phyloP scores from a whole-genome alignment of 2,888 invertebrate genomes.

The Adelphocoris suturalis region DNA sequence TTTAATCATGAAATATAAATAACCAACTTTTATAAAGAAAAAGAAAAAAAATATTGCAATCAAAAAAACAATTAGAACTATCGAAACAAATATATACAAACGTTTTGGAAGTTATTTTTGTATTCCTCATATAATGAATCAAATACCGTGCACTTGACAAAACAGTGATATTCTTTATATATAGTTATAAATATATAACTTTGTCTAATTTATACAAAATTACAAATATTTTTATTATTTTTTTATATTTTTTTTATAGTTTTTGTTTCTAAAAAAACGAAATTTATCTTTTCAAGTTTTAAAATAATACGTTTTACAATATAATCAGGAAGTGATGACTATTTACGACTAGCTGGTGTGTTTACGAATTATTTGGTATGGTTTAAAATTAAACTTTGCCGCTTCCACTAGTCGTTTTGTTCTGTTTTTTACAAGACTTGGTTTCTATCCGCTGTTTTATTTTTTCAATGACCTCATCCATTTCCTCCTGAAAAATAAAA shows the following conservation, averaged over 20 bases:
- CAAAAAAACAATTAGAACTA: constrained; percentile 17
- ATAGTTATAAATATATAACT: constrained; percentile 16
- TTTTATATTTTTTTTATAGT: not conserved
- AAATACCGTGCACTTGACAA: constrained; percentile 39
- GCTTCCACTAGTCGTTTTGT: constrained; percentile 56
- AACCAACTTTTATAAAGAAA: constrained; percentile 14
- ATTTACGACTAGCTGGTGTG: constrained; percentile 68
- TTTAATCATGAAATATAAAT: constrained; percentile 31
- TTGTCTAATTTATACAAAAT: constrained; percentile 35
- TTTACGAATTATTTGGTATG: constrained; percentile 61
- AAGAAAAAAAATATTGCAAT: constrained; percentile 25
- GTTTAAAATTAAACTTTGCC: constrained; percentile 61
- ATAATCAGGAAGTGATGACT: constrained; percentile 65
- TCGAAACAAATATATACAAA: constrained; percentile 24
- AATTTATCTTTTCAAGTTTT: constrained; percentile 9
- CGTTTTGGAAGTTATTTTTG: not conserved
- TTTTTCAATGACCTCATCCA: constrained; percentile 80
- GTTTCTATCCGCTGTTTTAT: constrained; percentile 79
- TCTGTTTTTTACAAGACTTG: constrained; percentile 79
- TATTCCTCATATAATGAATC: constrained; percentile 4
- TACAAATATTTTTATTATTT: not conserved
- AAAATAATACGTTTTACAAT: constrained; percentile 56
- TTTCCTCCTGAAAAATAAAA: constrained; percentile 78
- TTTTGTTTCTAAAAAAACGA: constrained; percentile 1
- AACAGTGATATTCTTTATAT: not conserved